phyloP scores from a whole-genome alignment of 53 echinoderm and acorn worm genomes.

The Pentamera pediparva region DNA sequence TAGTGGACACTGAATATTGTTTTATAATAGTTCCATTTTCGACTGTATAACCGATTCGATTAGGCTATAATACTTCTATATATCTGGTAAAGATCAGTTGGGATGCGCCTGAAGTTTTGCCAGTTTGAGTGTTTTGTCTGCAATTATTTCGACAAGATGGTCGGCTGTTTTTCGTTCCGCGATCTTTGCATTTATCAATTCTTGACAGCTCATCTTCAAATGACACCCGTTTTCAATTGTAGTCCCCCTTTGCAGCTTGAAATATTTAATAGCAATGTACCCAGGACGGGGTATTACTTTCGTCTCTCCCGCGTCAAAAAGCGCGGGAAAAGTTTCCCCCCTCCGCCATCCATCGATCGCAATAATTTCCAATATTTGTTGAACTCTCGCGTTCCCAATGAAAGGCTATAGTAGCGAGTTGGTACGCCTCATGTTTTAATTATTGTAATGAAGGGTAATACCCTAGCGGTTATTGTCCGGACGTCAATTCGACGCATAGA shows the following conservation, averaged over 20 bases:
- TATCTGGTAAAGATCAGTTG: no score
- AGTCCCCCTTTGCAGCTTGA: background rate
- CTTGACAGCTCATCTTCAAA: no score
- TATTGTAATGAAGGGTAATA: constrained; percentile 23
- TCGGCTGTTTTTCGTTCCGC: background rate
- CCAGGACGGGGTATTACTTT: background rate
- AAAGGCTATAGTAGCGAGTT: constrained; percentile 9
- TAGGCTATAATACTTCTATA: no score
- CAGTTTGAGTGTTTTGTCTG: no score
- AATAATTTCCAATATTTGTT: background rate
- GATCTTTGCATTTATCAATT: background rate
- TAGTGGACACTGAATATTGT: no score
- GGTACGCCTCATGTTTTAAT: constrained; percentile 27
- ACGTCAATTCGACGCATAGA: constrained; percentile 18
- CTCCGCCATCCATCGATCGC: background rate
- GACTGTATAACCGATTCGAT: no score
- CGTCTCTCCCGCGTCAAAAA: constrained; percentile 9
- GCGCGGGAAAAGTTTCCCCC: background rate
- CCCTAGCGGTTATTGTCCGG: constrained; percentile 21
- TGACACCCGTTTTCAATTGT: no score
- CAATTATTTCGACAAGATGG: background rate
- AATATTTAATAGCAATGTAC: constrained; percentile 12
- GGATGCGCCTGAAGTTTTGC: no score
- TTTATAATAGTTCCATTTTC: no score
- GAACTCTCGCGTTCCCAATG: background rate